Percentiles rank a stretch among this genome's conserved stretches.
These are phyloP conservation scores for Notodromas monacha DNA, from an alignment of 2,888 invertebrate genomes.

Conservation along the genomic window DNA sequence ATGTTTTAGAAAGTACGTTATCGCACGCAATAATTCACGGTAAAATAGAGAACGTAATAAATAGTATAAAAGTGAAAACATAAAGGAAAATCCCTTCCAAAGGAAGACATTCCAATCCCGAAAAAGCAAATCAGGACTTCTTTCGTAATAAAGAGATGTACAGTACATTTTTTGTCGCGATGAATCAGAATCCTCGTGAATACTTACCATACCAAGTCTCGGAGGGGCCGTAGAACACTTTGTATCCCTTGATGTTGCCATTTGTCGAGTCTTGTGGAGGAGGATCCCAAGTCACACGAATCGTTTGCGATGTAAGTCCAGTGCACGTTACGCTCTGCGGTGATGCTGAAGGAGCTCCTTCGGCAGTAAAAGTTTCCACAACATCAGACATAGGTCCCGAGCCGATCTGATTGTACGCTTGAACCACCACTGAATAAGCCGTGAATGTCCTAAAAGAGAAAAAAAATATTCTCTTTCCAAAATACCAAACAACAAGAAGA, in stretches of 20 bases:
- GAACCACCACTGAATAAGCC: constrained; percentile 76
- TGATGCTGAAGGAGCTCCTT: constrained; percentile 66
- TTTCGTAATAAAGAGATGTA: constrained; percentile 4
- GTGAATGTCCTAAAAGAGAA: constrained; percentile 40
- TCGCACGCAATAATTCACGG: constrained; percentile 5
- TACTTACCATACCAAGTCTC: constrained; percentile 65
- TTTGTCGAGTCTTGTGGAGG: constrained; percentile 69
- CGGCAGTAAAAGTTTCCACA: constrained; percentile 63
- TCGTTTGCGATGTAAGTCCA: constrained; percentile 68
- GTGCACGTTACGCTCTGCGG: constrained; percentile 72
- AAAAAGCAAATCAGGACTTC: no score
- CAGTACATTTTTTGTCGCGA: no score
- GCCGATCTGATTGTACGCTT: constrained; percentile 75
- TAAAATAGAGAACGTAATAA: no score
- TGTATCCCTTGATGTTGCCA: constrained; percentile 80
- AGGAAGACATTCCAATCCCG: no score
- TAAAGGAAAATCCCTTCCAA: no score
- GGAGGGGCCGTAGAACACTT: constrained; percentile 63
- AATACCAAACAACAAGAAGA: no score
- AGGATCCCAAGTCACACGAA: constrained; percentile 72
- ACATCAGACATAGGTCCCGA: constrained; percentile 66
- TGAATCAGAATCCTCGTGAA: constrained; percentile 1
- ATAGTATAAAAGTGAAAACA: no score
- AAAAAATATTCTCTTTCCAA: no score
- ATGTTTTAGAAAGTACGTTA: constrained; percentile 8